Conservation (phyloP, 1,140 invertebrate genomes). For the Tribolium madens region DNA sequence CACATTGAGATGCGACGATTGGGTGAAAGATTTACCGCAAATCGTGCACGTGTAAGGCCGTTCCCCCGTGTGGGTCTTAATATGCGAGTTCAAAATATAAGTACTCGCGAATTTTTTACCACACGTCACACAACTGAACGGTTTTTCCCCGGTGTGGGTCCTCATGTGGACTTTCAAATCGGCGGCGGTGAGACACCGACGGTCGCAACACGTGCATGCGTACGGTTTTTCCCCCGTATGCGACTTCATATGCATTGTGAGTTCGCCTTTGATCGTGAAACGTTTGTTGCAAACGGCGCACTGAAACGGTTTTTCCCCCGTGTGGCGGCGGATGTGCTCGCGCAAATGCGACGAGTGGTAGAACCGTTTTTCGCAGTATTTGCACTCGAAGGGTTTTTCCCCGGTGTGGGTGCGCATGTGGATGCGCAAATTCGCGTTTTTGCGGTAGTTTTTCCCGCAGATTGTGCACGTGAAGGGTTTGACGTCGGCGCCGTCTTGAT, state of each 20-base stretch:
- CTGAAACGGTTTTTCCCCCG: slow-evolving; percentile 70
- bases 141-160: slow-evolving; percentile 72
- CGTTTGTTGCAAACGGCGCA: slow-evolving; percentile 70
- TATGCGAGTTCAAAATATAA: slow-evolving; percentile 68
- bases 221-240: slow-evolving; percentile 74
- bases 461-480: slow-evolving; percentile 58
- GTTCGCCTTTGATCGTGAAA: slow-evolving; percentile 77
- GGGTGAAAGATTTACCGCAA: slow-evolving; percentile 78
- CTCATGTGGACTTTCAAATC: slow-evolving; percentile 70
- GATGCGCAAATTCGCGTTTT: slow-evolving; percentile 62
- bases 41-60: slow-evolving; percentile 76
- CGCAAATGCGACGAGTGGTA: slow-evolving; percentile 62
- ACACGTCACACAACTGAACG: slow-evolving; percentile 69
- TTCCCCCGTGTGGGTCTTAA: slow-evolving; percentile 68
- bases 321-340: slow-evolving; percentile 72
- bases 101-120: slow-evolving; percentile 69
- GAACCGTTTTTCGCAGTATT: slow-evolving; percentile 65
- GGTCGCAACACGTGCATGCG: slow-evolving; percentile 70
- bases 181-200: slow-evolving; percentile 57
- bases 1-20: slow-evolving; percentile 75
- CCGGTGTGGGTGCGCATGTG: slow-evolving; percentile 65
- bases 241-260: slow-evolving; percentile 71
- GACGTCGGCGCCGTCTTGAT: slow-evolving; percentile 27
- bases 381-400: slow-evolving; percentile 66
- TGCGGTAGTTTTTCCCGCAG: slow-evolving; percentile 61